A percentile compares a stretch with the other conserved stretches of the same genome.
Evolutionary conservation across 2,113 vertebrate species (phyloP).

Genomic region (Chionis minor): DNA sequence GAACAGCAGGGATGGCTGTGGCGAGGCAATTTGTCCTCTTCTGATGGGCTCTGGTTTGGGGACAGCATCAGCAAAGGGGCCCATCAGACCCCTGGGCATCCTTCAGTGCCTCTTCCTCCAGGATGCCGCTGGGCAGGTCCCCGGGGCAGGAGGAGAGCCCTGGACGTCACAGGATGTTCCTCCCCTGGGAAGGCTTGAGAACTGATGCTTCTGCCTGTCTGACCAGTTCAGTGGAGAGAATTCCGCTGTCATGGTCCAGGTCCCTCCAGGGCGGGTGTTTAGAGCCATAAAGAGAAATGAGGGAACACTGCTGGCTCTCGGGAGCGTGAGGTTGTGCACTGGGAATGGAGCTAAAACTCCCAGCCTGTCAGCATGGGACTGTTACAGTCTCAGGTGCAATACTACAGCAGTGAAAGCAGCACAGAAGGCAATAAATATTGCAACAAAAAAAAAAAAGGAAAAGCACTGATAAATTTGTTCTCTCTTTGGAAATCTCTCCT

Average conservation of each 20-base stretch:
- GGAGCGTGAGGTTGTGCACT: not conserved
- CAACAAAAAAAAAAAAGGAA: not conserved
- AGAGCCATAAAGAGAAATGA: not conserved
- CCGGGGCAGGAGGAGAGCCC: not conserved
- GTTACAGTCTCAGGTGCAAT: not conserved
- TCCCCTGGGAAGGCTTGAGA: not conserved
- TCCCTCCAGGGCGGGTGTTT: not conserved
- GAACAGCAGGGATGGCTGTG: not conserved
- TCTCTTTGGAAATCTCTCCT: not conserved
- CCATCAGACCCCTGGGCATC: accelerated
- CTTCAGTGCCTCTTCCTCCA: not conserved
- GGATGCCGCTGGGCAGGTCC: not conserved
- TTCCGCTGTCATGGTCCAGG: not conserved
- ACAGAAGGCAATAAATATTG: not conserved
- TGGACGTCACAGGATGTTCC: not conserved
- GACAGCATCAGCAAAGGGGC: not conserved
- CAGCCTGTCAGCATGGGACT: not conserved
- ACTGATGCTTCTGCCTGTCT: not conserved
- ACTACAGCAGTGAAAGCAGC: not conserved
- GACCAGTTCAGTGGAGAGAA: not conserved
- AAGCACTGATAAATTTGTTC: not conserved
- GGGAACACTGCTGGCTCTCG: not conserved
- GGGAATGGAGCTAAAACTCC: not conserved
- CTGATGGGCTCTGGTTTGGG: not conserved
- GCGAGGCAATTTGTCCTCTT: not conserved